Conservation (phyloP, 2,797 vertebrate genomes). For the Parambassis ranga region DNA sequence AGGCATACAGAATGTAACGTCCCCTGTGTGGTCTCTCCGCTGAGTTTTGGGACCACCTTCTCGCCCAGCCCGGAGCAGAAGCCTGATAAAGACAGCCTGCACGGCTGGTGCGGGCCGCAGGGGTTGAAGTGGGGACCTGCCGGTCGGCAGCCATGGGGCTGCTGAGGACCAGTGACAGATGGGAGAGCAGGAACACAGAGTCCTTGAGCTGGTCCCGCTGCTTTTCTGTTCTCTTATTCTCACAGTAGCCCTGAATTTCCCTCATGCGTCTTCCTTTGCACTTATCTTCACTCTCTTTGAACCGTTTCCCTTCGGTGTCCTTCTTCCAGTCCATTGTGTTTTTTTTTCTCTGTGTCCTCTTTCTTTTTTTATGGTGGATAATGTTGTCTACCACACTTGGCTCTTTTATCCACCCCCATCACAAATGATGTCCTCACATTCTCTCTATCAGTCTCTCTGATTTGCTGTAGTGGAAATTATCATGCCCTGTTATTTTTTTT, state of each 20-base stretch:
- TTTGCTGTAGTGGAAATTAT: not conserved
- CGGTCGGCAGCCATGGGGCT: conserved; percentile 34
- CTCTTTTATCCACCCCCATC: not conserved
- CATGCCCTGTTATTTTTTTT: not conserved
- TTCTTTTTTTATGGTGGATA: not conserved
- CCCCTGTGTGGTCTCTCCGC: not conserved
- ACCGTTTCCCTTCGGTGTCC: not conserved
- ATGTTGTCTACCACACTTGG: not conserved
- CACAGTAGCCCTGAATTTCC: not conserved
- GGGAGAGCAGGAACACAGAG: conserved; percentile 67
- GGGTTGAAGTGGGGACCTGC: conserved; percentile 15
- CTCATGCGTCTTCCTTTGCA: not conserved
- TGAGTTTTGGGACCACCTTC: conserved; percentile 5
- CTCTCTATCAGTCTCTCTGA: not conserved
- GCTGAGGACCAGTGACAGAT: conserved; percentile 67
- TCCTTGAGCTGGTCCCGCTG: conserved; percentile 60
- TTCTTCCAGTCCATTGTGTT: not conserved
- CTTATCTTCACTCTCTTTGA: not conserved
- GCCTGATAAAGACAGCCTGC: conserved; percentile 30
- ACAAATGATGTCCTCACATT: not conserved
- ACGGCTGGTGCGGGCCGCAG: not conserved
- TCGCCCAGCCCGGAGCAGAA: not conserved
- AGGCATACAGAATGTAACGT: not conserved
- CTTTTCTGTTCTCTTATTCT: conserved; percentile 4
- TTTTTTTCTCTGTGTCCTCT: not conserved